A percentile compares a stretch with the other conserved stretches of the same genome.
phyloP scores from a whole-genome alignment of 2,888 invertebrate genomes.

The Timema podura region DNA sequence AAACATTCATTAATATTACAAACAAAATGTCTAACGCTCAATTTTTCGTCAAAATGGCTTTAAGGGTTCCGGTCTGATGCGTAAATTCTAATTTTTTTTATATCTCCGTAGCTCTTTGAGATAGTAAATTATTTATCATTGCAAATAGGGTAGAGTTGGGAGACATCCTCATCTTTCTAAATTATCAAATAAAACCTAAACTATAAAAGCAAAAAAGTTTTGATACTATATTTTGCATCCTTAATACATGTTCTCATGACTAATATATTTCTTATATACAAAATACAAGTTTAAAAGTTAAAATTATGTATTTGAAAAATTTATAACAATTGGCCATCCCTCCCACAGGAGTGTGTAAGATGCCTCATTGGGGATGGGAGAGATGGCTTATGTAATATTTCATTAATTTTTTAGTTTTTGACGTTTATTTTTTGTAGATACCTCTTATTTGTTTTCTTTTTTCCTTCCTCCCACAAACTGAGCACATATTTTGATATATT shows the following conservation, averaged over 20 bases:
- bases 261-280: no score
- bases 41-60: no score
- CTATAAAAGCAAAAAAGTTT: not conserved
- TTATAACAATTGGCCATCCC: not conserved
- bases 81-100: no score
- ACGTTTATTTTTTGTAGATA: not conserved
- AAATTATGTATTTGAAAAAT: not conserved
- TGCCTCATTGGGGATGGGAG: constrained; percentile 6
- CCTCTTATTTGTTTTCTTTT: not conserved
- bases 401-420: not conserved
- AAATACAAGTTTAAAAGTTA: not conserved
- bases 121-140: no score
- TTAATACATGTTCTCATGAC: no score
- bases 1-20: no score
- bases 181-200: not conserved
- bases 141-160: not conserved
- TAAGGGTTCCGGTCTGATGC: no score
- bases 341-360: constrained; percentile 9
- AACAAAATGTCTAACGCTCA: no score
- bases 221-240: not conserved
- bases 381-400: constrained; percentile 10
- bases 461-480: constrained; percentile 6
- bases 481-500: constrained; percentile 4
- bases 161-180: constrained; percentile 3
- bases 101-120: no score